A percentile compares a stretch with the other conserved stretches of the same genome.
phyloP scores from a whole-genome alignment of 2,113 vertebrate species.

The Sus scrofa region DNA sequence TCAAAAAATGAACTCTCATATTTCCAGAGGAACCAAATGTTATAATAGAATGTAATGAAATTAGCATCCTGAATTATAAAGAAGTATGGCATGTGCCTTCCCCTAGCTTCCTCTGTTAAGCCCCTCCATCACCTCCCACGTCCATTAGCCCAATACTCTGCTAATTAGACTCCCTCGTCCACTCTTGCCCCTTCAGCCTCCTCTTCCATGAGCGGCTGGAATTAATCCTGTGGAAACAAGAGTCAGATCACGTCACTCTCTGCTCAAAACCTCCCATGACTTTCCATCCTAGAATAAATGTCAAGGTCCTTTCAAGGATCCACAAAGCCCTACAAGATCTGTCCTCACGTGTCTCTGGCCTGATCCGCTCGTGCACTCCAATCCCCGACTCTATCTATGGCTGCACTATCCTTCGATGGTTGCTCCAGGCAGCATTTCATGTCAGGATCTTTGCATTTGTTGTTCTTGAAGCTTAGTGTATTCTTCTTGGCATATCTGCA shows the following conservation, averaged over 20 bases:
- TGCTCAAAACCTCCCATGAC: not conserved
- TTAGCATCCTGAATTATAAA: not conserved
- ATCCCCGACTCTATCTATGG: not conserved
- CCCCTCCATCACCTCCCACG: not conserved
- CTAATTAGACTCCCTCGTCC: not conserved
- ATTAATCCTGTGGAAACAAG: not conserved
- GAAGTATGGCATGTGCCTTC: not conserved
- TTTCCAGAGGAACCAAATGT: not conserved
- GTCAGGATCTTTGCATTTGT: not conserved
- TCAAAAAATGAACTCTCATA: not conserved
- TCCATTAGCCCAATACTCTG: not conserved
- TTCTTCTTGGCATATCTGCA: not conserved
- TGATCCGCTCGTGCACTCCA: not conserved
- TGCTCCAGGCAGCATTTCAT: not conserved
- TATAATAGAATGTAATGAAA: not conserved
- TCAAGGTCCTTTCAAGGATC: not conserved
- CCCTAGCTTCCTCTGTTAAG: not conserved
- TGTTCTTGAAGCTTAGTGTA: not conserved
- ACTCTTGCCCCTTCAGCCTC: not conserved
- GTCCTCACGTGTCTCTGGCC: not conserved
- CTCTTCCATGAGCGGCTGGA: not conserved
- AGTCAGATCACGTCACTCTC: not conserved
- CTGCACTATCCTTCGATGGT: not conserved
- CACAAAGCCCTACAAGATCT: not conserved
- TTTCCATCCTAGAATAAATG: not conserved